Evolutionary conservation across 64 coral and sea anemone genomes (phyloP).

Genomic region (Montipora cactus): DNA sequence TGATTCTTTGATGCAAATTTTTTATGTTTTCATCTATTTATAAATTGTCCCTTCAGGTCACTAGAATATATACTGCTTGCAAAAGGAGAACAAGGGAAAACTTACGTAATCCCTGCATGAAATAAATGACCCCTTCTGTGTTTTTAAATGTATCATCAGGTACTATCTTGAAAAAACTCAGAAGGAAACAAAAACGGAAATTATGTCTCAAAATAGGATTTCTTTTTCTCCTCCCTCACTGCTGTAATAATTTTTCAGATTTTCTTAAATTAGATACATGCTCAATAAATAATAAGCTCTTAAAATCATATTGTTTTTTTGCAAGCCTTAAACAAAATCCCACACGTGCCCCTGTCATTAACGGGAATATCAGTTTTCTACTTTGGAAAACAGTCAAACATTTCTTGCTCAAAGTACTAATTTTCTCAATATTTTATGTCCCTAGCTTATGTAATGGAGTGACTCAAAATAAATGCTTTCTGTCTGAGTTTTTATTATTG

Average conservation of each 20-base stretch:
- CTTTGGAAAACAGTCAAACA: neutral
- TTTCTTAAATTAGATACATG: neutral
- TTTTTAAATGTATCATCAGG: neutral
- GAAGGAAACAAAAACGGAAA: neutral
- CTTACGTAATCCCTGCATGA: slow-evolving; percentile 23
- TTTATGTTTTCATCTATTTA: slow-evolving; percentile 14
- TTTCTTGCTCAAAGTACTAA: no score
- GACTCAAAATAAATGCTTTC: neutral
- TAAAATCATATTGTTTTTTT: neutral
- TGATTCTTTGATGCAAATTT: slow-evolving; percentile 28
- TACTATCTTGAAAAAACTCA: neutral
- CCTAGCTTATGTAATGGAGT: neutral
- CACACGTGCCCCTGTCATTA: neutral
- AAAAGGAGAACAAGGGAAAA: neutral
- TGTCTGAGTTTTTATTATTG: neutral
- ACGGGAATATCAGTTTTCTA: slow-evolving; percentile 15
- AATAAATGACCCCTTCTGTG: neutral
- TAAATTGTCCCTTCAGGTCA: neutral
- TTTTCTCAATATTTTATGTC: neutral
- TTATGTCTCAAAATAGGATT: neutral
- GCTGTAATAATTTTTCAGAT: neutral
- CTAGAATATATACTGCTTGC: neutral
- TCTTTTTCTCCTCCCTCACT: neutral
- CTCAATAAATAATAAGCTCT: neutral
- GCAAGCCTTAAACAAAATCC: neutral